Conservation (phyloP, 37 sponge, comb jelly and placozoan species). For the Chondrilla cf. caribensis region DNA sequence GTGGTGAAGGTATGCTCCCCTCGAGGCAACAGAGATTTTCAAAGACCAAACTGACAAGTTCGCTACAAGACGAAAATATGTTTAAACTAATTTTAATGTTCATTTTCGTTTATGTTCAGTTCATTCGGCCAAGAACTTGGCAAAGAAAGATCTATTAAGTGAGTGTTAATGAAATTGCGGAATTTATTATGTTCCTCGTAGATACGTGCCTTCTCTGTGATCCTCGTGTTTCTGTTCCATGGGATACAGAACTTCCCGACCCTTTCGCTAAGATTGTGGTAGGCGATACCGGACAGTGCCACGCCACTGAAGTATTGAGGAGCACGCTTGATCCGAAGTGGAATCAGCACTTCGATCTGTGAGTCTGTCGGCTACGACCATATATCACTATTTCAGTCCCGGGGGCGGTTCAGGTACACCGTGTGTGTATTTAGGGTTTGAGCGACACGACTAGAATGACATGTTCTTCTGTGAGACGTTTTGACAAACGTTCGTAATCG, state of each 20-base stretch:
- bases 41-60: constrained; percentile 14
- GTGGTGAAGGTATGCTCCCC: too few species aligned
- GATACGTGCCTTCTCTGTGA: background rate
- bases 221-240: background rate
- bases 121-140: constrained; percentile 84
- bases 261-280: constrained; percentile 94
- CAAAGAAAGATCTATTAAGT: constrained; percentile 90
- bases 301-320: constrained; percentile 78
- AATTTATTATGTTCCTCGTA: background rate
- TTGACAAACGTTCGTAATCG: too few species aligned
- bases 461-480: background rate
- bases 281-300: constrained; percentile 91
- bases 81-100: too few species aligned
- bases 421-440: too few species aligned
- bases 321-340: constrained; percentile 90
- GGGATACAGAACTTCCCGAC: constrained; percentile 81
- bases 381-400: too few species aligned
- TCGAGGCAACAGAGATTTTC: constrained; percentile 5
- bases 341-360: constrained; percentile 95
- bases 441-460: background rate
- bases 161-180: constrained; percentile 24
- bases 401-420: background rate
- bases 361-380: too few species aligned
- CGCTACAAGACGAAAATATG: background rate
- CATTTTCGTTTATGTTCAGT: constrained; percentile 40